Evolutionary conservation across 1,140 invertebrate genomes (phyloP), one percentile per base, ranked within the genome.

Genomic region (Macrostomum lignano): DNA sequence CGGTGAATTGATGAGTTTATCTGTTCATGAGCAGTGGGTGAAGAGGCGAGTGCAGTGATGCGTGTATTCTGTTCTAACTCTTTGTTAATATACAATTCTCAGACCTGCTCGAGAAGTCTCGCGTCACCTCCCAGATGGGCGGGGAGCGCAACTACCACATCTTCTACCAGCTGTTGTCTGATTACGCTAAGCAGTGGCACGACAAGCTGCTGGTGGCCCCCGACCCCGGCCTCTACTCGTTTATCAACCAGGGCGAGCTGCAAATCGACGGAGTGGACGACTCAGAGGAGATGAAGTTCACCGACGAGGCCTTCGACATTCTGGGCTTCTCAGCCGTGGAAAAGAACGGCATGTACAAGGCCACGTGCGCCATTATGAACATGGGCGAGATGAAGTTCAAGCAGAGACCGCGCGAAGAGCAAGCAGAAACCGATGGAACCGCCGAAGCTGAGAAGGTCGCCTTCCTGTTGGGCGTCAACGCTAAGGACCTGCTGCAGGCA

Each of bases 381-480:
- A 88, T 93, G 43, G 82, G 82, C 67, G 72, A 76, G 48, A 77
- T 94, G 76, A 93, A 93, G 64, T 96, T 94, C 75, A 94, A 96
- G 62, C 86, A 94, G 66, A 79, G 84, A 62, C 84, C 84, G 70
- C 77, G 86, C 55, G 86, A 93, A 64, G 86, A 96, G 65, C 86
- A 94, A 66, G 86, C 86, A 62, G 86, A 96, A 65, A 71, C 82
- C 49, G 86, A 96, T 59, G 84, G 82, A 47, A 82, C 73, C 38
- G 76, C 60, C 78, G 79, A 86, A 64, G 81, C 82, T 68, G 74
- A 78, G 38, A 72, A 72, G 46, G 76, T 82, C 28, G 75, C 75
- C 41, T 84, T 77, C 62, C 64, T 91, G 42, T 67, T 88, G 55
- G 65, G 64, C 38, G 46, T 67, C 37, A 65, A 66, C 39, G 48